phyloP scores from a whole-genome alignment of 2,888 invertebrate species.

The Molanna angustata region DNA sequence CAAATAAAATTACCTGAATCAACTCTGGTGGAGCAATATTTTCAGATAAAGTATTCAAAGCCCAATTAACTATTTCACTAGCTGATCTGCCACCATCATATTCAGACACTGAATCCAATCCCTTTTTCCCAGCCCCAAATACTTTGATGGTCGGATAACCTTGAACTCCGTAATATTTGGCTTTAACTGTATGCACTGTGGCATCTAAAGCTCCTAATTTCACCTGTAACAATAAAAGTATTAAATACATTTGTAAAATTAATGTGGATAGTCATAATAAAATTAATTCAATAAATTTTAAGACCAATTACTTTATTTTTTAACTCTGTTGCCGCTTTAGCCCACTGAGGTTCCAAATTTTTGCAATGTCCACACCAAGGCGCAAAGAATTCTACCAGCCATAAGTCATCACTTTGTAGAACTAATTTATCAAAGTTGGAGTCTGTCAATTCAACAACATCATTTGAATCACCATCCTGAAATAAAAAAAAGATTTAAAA shows the following conservation, averaged over 20 bases:
- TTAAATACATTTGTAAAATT: not conserved
- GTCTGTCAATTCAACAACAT: constrained; percentile 93
- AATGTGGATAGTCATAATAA: not conserved
- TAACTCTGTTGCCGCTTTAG: constrained; percentile 87
- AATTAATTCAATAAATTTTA: not conserved
- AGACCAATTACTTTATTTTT: constrained; percentile 85
- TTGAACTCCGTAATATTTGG: constrained; percentile 79
- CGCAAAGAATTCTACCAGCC: constrained; percentile 98
- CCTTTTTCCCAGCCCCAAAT: constrained; percentile 76
- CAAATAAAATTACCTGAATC: constrained; percentile 64
- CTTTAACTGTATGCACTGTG: constrained; percentile 81
- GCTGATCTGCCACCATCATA: constrained; percentile 93
- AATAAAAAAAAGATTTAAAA: not conserved
- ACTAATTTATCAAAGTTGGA: constrained; percentile 93
- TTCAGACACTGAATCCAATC: constrained; percentile 66
- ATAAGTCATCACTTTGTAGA: constrained; percentile 88
- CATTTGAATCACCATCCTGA: constrained; percentile 43
- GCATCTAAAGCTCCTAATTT: constrained; percentile 97
- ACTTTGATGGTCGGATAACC: constrained; percentile 97
- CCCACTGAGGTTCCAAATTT: constrained; percentile 95
- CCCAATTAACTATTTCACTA: constrained; percentile 88
- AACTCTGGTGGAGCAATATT: constrained; percentile 90
- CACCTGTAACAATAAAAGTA: constrained; percentile 42
- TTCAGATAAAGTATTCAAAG: constrained; percentile 78
- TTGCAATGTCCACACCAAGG: constrained; percentile 98